Percentiles rank a stretch among this genome's conserved stretches.
These are phyloP conservation scores for Balanococcus diminutus DNA, from an alignment of 2,888 invertebrate species.

Conservation along the genomic window DNA sequence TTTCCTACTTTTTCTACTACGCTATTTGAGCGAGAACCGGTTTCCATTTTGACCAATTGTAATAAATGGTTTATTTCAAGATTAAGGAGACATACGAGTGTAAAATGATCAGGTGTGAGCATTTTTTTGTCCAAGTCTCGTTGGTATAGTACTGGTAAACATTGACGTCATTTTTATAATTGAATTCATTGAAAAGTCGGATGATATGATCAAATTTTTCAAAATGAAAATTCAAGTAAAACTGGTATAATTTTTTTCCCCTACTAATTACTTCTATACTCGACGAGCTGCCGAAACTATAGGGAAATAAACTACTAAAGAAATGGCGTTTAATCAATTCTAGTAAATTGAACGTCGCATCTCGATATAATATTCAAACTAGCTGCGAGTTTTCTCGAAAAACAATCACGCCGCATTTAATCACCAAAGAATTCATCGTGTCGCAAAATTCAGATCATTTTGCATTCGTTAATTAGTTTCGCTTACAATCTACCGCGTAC, in stretches of 20 bases:
- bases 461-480: slow-evolving; percentile 39
- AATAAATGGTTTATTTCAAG: neutral
- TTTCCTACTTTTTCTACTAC: neutral
- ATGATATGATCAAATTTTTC: neutral
- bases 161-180: neutral
- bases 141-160: neutral
- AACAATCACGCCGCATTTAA: slow-evolving; percentile 1
- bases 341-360: neutral
- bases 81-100: neutral
- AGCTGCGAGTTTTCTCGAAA: neutral
- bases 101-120: neutral
- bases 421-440: neutral
- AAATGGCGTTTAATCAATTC: neutral
- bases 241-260: neutral
- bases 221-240: neutral
- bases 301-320: neutral
- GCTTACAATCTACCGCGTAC: neutral
- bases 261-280: neutral
- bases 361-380: neutral
- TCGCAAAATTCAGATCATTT: slow-evolving; percentile 19
- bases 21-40: neutral
- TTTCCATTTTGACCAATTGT: slow-evolving; percentile 1
- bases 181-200: neutral
- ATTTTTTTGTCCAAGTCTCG: neutral
- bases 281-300: neutral